Evolutionary conservation across 2,888 invertebrate genomes (phyloP).

Genomic region (Cerceris ruficornis): DNA sequence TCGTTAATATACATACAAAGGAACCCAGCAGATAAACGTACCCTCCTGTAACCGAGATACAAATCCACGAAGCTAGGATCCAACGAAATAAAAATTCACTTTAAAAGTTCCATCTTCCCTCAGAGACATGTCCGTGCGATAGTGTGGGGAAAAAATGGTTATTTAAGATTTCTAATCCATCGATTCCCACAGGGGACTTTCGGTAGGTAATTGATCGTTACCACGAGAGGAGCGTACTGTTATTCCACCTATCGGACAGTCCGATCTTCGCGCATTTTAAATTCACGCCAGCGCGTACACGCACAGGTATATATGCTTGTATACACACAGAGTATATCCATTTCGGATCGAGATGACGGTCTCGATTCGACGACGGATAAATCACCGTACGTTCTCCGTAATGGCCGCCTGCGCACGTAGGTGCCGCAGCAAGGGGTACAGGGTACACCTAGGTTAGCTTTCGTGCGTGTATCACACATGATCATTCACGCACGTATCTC

Average conservation of each 20-base stretch:
- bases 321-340: slow-evolving; percentile 38
- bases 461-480: background rate
- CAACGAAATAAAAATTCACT: no score
- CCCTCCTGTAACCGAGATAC: no score
- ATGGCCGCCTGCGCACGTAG: slow-evolving; percentile 55
- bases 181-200: slow-evolving; percentile 28
- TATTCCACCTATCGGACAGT: slow-evolving; percentile 53
- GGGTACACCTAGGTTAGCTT: background rate
- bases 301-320: background rate
- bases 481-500: background rate
- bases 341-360: slow-evolving; percentile 58
- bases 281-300: slow-evolving; percentile 49
- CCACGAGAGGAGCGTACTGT: slow-evolving; percentile 57
- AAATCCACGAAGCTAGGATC: no score
- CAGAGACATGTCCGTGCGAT: background rate
- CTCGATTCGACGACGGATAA: slow-evolving; percentile 65
- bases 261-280: slow-evolving; percentile 65
- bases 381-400: slow-evolving; percentile 65
- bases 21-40: no score
- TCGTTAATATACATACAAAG: no score
- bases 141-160: slow-evolving; percentile 24
- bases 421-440: slow-evolving; percentile 50
- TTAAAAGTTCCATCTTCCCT: no score
- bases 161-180: slow-evolving; percentile 37
- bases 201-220: slow-evolving; percentile 63